phyloP scores from a whole-genome alignment of 1,140 invertebrate genomes.

The Nymphalis io region DNA sequence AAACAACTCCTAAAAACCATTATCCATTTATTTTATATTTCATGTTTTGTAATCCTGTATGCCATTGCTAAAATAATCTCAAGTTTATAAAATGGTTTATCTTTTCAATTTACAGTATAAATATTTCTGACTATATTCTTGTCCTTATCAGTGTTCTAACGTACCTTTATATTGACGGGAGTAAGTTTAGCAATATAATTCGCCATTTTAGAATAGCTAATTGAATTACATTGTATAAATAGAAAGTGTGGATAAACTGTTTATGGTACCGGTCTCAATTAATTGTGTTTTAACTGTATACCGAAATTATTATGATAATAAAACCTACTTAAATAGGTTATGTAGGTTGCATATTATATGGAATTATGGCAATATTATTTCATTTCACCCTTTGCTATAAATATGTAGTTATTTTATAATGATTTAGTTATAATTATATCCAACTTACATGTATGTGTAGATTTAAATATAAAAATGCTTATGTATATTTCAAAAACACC shows the following conservation, averaged over 20 bases:
- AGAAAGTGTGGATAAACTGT: slow-evolving; percentile 16
- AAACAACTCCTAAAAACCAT: background rate
- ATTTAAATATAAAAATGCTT: background rate
- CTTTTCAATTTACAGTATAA: background rate
- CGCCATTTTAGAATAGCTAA: slow-evolving; percentile 12
- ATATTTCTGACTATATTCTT: slow-evolving; percentile 11
- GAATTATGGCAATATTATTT: slow-evolving; percentile 23
- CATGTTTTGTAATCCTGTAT: background rate
- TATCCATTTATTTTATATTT: background rate
- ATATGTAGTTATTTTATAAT: slow-evolving; percentile 19
- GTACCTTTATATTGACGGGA: slow-evolving; percentile 7
- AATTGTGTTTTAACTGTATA: slow-evolving; percentile 14
- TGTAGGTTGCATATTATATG: slow-evolving; percentile 17
- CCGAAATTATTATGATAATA: slow-evolving; percentile 6
- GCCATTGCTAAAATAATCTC: slow-evolving; percentile 3
- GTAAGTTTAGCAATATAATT: slow-evolving; percentile 12
- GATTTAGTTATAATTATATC: slow-evolving; percentile 9
- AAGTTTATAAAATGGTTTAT: slow-evolving; percentile 2
- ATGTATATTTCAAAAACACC: slow-evolving; percentile 11
- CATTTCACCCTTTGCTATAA: slow-evolving; percentile 18
- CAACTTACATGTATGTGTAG: slow-evolving; percentile 7
- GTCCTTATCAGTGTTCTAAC: slow-evolving; percentile 6
- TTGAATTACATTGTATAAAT: slow-evolving; percentile 16
- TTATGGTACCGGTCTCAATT: slow-evolving; percentile 17
- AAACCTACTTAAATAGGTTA: slow-evolving; percentile 6